Evolutionary conservation across 2,113 vertebrate genomes (phyloP), one percentile per base, ranked within the genome.

Genomic region (Sylvicapra grimmia): DNA sequence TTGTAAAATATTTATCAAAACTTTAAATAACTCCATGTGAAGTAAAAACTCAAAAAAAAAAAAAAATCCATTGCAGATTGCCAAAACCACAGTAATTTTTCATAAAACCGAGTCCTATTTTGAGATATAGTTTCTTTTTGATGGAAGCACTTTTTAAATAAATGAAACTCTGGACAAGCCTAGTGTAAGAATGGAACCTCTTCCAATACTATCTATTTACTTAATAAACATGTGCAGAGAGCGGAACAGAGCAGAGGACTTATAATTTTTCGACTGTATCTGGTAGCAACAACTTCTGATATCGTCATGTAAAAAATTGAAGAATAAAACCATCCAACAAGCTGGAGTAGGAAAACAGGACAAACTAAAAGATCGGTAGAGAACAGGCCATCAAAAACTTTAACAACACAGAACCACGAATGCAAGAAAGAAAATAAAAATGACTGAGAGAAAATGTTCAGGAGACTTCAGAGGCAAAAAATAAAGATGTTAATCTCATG

Each of bases 221-320:
- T 97, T 97, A 98, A 98, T 98, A 98, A 98, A 97, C 97, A 97
- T 86, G 97, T 95, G 94, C 96, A 98, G 90, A 95, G 96, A 98
- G 96, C 0, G 2, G 98, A 98, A 98, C 97, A 49, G 83, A 1
- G 7, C 80, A 96, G 4, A 83, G 33, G 61, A 93, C 88, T 98
- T 97, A 94, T 96, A 98, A 98, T 97, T 98, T 87, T 89, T 93
- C 92, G 94, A 56, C 97, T 96, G 36, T 97, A 93, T 96, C 96
- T 92, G 63, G 94, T 94, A 97, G 97, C 96, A 98, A 98, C 98
- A 91, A 98, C 61, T 79, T 93, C 93, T 97, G 97, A 98, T 98
- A 98, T 5, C 49, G 95, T 97, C 98, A 96, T 79, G 15, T 92
- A 86, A 97, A 89, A 98, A 97, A 98, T 0, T 97, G 90, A 98